Evolutionary conservation across 2,888 invertebrate genomes (phyloP), one percentile per base, ranked within the genome.

Genomic region (Amorpha juglandis): DNA sequence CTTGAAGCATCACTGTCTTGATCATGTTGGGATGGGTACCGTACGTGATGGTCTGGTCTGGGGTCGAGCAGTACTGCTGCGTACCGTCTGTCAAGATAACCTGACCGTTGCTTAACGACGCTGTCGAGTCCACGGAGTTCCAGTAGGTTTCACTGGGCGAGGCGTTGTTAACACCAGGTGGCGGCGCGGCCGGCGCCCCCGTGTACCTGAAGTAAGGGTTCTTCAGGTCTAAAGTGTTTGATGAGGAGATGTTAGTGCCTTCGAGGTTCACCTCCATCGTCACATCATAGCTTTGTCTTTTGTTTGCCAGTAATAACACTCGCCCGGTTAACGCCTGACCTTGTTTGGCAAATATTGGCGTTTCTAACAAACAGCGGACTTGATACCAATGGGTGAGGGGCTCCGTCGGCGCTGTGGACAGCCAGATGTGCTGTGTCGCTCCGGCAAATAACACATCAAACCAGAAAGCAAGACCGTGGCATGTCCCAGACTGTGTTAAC

Each of bases 361-460:
- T 97, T 84, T 98, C 98, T 65, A 99, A 90, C 70, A 99, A 94
- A 87, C 99, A 99, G 42, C 99, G 95, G 1, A 99, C 99, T 93
- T 99, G 99, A 90, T 99, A 99, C 99, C 99, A 99, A 89, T 99
- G 99, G 38, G 99, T 99, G 21, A 99, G 93, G 0, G 99, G 98
- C 86, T 99, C 99, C 3, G 99, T 99, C 0, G 99, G 99, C 0
- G 99, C 97, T 7, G 99, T 99, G 8, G 99, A 99, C 45, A 99
- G 90, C 99, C 99, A 99, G 67, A 99, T 97, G 69, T 98, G 97
- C 81, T 98, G 97, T 68, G 95, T 96, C 58, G 96, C 95, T 48
- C 99, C 99, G 68, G 97, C 96, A 91, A 99, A 99, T 73, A 99
- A 97, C 33, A 99, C 99, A 92, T 99, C 99, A 88, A 99, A 99